Evolutionary conservation across 2,797 vertebrate species (phyloP).

Genomic region (Okamejei kenojei): DNA sequence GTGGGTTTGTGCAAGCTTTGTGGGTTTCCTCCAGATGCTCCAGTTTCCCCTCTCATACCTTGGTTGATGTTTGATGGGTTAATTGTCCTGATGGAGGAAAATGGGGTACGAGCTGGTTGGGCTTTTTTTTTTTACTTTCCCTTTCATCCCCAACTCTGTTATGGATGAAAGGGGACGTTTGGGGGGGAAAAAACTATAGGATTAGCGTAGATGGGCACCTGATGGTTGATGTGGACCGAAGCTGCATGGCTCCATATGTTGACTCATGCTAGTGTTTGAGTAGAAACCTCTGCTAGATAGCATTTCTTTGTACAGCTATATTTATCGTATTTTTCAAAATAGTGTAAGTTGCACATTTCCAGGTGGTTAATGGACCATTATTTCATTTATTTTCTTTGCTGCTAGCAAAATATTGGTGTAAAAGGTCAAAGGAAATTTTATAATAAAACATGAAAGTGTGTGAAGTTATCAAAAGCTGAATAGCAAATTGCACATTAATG

Average conservation of each 20-base stretch:
- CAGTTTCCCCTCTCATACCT: no score
- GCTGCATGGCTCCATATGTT: background rate
- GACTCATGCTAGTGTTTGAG: background rate
- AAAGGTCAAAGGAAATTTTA: background rate
- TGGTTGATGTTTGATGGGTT: no score
- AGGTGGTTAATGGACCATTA: background rate
- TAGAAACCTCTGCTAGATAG: background rate
- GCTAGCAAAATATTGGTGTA: background rate
- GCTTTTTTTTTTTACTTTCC: no score
- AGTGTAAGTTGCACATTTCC: background rate
- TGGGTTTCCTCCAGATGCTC: no score
- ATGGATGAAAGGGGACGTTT: no score
- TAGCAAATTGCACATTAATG: background rate
- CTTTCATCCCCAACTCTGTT: no score
- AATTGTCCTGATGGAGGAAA: no score
- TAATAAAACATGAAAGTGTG: background rate
- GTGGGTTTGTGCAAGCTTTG: no score
- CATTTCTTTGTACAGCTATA: background rate
- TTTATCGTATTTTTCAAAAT: background rate
- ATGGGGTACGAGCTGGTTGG: no score
- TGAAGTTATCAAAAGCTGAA: background rate
- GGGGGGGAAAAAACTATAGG: no score
- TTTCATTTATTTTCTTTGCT: background rate
- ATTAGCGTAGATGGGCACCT: no score
- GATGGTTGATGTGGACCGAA: no score